Conservation (phyloP, 2,797 vertebrate species). For the Anguilla anguilla region DNA sequence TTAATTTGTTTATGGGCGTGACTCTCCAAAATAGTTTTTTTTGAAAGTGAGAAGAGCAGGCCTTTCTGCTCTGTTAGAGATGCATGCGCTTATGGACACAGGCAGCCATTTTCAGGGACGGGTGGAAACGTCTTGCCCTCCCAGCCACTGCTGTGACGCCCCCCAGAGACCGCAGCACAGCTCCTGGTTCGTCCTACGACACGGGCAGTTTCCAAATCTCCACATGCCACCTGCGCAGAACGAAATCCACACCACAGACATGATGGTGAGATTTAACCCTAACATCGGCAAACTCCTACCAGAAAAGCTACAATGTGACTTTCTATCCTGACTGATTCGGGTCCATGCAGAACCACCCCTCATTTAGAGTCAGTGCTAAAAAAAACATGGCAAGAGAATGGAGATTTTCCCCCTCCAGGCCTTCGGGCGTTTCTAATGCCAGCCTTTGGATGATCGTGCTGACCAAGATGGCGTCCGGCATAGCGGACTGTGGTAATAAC, state of each 20-base stretch:
- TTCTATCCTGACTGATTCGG: too few species aligned
- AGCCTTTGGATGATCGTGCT: neutral
- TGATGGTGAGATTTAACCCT: neutral
- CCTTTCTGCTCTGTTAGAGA: neutral
- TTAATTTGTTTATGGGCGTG: neutral
- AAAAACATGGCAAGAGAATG: neutral
- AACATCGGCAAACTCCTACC: neutral
- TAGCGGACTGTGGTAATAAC: neutral
- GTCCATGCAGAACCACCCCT: too few species aligned
- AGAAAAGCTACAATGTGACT: too few species aligned
- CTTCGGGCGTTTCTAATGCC: neutral
- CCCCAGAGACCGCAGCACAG: neutral
- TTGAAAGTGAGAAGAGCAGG: neutral
- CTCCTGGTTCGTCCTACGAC: slow-evolving; percentile 25
- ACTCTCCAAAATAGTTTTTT: neutral
- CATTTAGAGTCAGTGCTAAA: too few species aligned
- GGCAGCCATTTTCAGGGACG: slow-evolving; percentile 33
- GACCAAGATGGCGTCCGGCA: neutral
- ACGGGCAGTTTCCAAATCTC: slow-evolving; percentile 26
- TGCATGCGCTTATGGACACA: neutral
- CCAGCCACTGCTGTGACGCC: slow-evolving; percentile 53
- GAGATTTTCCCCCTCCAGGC: neutral
- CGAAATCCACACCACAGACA: neutral
- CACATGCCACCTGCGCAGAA: neutral
- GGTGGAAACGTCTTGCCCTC: slow-evolving; percentile 53